Evolutionary conservation across 2,113 vertebrate species (phyloP).

Genomic region (Nerophis ophidion): DNA sequence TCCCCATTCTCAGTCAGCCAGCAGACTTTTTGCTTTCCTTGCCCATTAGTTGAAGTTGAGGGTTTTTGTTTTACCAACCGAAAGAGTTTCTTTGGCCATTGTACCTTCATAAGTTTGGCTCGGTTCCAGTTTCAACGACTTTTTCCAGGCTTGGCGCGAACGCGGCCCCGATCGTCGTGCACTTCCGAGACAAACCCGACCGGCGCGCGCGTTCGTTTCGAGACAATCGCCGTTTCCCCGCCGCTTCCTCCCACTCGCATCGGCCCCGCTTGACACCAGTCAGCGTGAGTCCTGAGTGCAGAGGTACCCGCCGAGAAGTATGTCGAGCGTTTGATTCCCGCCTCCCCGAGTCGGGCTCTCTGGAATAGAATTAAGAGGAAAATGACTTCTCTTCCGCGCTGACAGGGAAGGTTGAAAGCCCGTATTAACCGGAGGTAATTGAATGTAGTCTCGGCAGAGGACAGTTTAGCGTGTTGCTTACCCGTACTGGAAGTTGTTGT

Average conservation of each 20-base stretch:
- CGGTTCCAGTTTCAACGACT: constrained; percentile 47
- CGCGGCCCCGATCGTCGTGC: constrained; percentile 7
- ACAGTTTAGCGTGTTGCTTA: constrained; percentile 26
- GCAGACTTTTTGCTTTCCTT: too few relatives aligned
- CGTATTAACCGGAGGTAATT: constrained; percentile 62
- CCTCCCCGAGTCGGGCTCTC: constrained; percentile 28
- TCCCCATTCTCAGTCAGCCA: too few relatives aligned
- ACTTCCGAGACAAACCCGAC: background rate
- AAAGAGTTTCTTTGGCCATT: background rate
- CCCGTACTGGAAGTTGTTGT: constrained; percentile 9
- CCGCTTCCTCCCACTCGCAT: constrained; percentile 38
- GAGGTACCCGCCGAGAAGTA: constrained; percentile 21
- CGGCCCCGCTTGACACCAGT: constrained; percentile 55
- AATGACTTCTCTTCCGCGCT: constrained; percentile 31
- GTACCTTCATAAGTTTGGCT: constrained; percentile 64
- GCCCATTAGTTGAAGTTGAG: too few relatives aligned
- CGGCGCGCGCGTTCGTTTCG: background rate
- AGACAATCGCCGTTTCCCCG: constrained; percentile 2
- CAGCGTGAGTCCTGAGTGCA: constrained; percentile 24
- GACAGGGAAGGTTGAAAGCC: constrained; percentile 48
- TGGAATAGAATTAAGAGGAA: constrained; percentile 44
- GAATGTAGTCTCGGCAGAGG: constrained; percentile 55
- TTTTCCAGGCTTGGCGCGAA: constrained; percentile 44
- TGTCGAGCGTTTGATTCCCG: constrained; percentile 35
- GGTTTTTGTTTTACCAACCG: too few relatives aligned